Conservation (phyloP, 2,888 invertebrate species). For the Spisula subtruncata region DNA sequence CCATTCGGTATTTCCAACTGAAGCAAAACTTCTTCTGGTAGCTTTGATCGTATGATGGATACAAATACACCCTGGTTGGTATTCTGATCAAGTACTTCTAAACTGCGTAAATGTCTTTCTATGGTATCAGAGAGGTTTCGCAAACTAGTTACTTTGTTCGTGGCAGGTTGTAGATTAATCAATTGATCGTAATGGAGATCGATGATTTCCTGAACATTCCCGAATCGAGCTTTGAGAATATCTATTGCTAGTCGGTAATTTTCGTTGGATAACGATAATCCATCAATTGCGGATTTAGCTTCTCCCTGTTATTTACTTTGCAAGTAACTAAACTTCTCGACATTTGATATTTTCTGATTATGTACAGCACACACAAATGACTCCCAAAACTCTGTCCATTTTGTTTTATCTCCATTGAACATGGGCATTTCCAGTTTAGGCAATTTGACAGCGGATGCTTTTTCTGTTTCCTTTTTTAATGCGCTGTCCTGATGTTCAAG, state of each 20-base stretch:
- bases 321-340: neutral
- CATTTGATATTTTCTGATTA: neutral
- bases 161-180: constrained; percentile 42
- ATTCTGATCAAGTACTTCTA: constrained; percentile 45
- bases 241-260: constrained; percentile 58
- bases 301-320: constrained; percentile 23
- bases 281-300: constrained; percentile 46
- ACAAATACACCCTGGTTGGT: constrained; percentile 53
- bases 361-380: neutral
- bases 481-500: no score
- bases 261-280: constrained; percentile 51
- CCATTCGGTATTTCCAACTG: constrained; percentile 53
- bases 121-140: constrained; percentile 28
- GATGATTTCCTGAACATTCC: constrained; percentile 56
- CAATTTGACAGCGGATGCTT: no score
- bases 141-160: constrained; percentile 46
- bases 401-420: no score
- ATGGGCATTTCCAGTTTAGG: no score
- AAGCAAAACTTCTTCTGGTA: constrained; percentile 39
- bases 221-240: constrained; percentile 49
- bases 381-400: neutral
- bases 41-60: constrained; percentile 48
- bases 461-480: no score
- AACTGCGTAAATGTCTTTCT: constrained; percentile 38
- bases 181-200: constrained; percentile 56